Base-by-base conservation (phyloP, 2,888 invertebrate genomes). In the Exocentrus adspersus region DNA sequence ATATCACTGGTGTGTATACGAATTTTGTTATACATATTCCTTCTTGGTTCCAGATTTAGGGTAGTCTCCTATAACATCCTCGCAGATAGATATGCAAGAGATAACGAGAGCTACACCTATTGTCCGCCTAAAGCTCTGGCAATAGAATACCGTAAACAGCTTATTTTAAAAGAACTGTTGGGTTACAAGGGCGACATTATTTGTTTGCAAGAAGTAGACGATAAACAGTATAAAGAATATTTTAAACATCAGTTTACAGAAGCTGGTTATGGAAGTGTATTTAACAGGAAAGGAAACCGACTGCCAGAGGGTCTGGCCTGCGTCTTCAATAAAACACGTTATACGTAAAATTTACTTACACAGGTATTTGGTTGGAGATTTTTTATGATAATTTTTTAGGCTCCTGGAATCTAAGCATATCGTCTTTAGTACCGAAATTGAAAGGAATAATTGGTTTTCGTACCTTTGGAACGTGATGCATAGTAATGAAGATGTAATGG, bases 191-290 rank as follows among this genome's bases (percentile, higher is more conserved):
- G 90, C 37, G 97, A 98, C 80, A 84, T 98, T 53, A 84, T 96
- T 56, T 97, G 97, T 74, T 84, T 98, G 10, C 97, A 98, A 87
- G 98, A 98, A 86, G 94, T 97, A 0, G 97, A 98, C 80, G 80
- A 79, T 9, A 92, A 90, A 83, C 85, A 95, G 48, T 96, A 91
- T 81, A 82, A 87, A 5, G 78, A 86, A 67, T 92, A 91, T 76
- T 84, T 96, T 20, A 75, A 79, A 41, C 87, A 89, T 2, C 83
- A 89, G 24, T 81, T 96, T 9, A 78, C 82, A 14, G 76, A 80
- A 1, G 75, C 86, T 41, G 87, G 87, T 9, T 87, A 87, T 62
- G 79, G 84, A 48, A 90, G 92, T 9, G 72, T 87, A 60, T 90
- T 89, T 79, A 86, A 88, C 64, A 87, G 87, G 65, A 95, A 95